phyloP scores from a whole-genome alignment of 2,888 invertebrate species.

The Punctoribates punctum region DNA sequence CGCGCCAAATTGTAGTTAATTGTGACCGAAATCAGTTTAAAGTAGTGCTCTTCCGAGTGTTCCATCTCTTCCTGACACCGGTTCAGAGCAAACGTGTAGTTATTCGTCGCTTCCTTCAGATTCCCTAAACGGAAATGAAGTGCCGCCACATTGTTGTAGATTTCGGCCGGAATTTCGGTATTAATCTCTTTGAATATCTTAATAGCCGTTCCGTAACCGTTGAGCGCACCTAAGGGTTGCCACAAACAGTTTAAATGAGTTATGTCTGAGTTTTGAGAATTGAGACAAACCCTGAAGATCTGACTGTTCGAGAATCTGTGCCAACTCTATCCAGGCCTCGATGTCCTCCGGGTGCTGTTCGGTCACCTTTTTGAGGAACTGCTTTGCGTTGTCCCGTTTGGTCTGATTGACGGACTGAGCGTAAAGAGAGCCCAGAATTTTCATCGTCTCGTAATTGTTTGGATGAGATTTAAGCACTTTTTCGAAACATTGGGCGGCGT shows the following conservation, averaged over 20 bases:
- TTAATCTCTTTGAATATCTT: conserved; percentile 87
- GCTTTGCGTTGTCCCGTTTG: conserved; percentile 69
- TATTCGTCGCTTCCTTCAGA: conserved; percentile 71
- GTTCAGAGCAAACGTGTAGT: conserved; percentile 76
- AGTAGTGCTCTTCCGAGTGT: conserved; percentile 80
- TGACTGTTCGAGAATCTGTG: conserved; percentile 93
- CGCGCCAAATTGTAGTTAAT: conserved; percentile 94
- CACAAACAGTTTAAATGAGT: not conserved
- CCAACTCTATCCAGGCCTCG: conserved; percentile 98
- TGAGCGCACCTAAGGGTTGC: conserved; percentile 62
- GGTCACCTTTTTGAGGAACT: conserved; percentile 84
- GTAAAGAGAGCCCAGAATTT: conserved; percentile 94
- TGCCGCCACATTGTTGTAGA: conserved; percentile 94
- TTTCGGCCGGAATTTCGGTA: conserved; percentile 93
- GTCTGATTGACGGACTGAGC: conserved; percentile 80
- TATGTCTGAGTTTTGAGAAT: not conserved
- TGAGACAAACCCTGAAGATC: conserved; percentile 64
- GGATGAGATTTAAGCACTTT: conserved; percentile 96
- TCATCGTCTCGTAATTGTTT: conserved; percentile 99
- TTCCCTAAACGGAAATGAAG: conserved; percentile 79
- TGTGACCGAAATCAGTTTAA: conserved; percentile 91
- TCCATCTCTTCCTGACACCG: conserved; percentile 78
- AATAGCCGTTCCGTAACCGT: conserved; percentile 89
- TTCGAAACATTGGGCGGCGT: conserved; percentile 94
- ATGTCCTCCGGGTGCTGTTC: conserved; percentile 97